phyloP scores from a whole-genome alignment of 2,113 vertebrate species.

The Paradoxurus hermaphroditus region DNA sequence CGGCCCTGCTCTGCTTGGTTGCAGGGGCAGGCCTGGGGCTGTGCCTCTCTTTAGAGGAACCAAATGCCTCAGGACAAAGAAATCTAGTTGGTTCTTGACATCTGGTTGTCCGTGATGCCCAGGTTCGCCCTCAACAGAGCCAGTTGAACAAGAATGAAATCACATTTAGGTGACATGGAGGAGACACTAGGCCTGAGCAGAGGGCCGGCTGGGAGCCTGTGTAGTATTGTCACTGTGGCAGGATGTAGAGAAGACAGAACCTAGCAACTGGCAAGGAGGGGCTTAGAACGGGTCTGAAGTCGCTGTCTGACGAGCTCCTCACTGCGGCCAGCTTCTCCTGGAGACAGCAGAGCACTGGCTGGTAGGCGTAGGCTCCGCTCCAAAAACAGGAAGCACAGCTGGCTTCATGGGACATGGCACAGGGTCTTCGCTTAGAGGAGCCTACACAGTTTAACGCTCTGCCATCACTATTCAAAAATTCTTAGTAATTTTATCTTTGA shows the following conservation, averaged over 20 bases:
- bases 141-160: not conserved
- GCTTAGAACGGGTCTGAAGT: not conserved
- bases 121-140: not conserved
- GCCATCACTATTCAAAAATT: not conserved
- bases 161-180: not conserved
- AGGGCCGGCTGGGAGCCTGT: not conserved
- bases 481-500: not conserved
- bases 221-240: accelerated
- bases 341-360: not conserved
- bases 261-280: not conserved
- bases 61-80: not conserved
- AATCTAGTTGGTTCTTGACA: not conserved
- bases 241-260: not conserved
- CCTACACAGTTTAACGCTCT: accelerated
- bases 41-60: not conserved
- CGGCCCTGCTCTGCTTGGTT: not conserved
- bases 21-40: not conserved
- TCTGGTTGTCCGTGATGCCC: not conserved
- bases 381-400: not conserved
- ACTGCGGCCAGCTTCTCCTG: accelerated
- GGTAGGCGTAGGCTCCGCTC: accelerated
- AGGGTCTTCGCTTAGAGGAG: no score
- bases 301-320: accelerated
- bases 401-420: not conserved
- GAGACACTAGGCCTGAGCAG: not conserved